Percentiles rank a stretch among this genome's conserved stretches.
Conservation (phyloP, 2,888 invertebrate genomes). For the Linyphia triangularis region DNA sequence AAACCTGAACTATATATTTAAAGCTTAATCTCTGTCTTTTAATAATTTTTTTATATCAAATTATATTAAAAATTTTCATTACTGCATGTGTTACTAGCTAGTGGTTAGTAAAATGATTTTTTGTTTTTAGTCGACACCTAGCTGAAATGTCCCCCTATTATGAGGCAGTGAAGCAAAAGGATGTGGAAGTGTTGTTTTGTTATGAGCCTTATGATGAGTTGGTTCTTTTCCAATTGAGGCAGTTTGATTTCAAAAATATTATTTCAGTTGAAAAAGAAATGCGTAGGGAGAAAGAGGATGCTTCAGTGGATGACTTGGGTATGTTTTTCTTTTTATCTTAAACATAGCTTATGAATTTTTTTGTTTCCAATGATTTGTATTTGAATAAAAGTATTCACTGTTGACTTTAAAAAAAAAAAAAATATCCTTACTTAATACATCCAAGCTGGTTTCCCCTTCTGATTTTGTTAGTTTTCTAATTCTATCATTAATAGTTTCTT, state of each 20-base stretch:
- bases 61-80: neutral
- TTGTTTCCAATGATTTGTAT: too few species aligned
- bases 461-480: too few species aligned
- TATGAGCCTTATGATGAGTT: slow-evolving; percentile 98
- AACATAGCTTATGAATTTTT: too few species aligned
- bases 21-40: neutral
- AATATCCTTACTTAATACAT: too few species aligned
- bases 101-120: neutral
- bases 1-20: neutral
- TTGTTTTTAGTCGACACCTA: slow-evolving; percentile 86
- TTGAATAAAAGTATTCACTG: too few species aligned
- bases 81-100: neutral
- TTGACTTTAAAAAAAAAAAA: too few species aligned
- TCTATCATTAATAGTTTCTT: too few species aligned
- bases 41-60: neutral
- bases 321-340: too few species aligned
- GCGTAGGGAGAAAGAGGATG: slow-evolving; percentile 84
- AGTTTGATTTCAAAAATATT: slow-evolving; percentile 88
- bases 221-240: slow-evolving; percentile 91
- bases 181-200: slow-evolving; percentile 95
- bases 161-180: slow-evolving; percentile 92
- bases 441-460: too few species aligned
- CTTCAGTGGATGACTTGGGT: slow-evolving; percentile 56
- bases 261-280: slow-evolving; percentile 96
- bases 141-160: slow-evolving; percentile 97